These are phyloP conservation scores for Pelochelys cantorii DNA, from an alignment of 2,797 vertebrate genomes.

Conservation along the genomic window DNA sequence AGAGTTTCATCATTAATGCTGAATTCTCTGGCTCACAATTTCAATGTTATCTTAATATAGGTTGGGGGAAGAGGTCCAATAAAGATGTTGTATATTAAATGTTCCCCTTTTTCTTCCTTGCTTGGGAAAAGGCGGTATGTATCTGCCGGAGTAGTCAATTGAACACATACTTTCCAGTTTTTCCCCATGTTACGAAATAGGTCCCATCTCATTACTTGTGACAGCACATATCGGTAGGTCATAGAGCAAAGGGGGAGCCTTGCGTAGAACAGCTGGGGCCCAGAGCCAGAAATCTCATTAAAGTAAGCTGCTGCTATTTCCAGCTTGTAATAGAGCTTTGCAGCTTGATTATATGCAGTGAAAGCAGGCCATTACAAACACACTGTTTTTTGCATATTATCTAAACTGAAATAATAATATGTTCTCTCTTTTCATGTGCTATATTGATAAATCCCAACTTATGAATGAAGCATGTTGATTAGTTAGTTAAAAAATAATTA, in stretches of 20 bases:
- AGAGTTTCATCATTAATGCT: neutral
- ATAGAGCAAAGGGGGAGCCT: constrained; percentile 81
- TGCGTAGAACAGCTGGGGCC: constrained; percentile 84
- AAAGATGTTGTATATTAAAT: constrained; percentile 21
- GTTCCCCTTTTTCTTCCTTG: constrained; percentile 48
- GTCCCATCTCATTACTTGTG: constrained; percentile 81
- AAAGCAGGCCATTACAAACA: constrained; percentile 85
- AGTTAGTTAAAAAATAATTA: constrained; percentile 83
- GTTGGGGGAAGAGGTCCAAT: neutral
- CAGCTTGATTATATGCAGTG: constrained; percentile 87
- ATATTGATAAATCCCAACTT: constrained; percentile 83
- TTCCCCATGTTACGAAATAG: constrained; percentile 79
- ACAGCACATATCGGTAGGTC: constrained; percentile 81
- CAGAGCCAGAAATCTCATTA: constrained; percentile 89
- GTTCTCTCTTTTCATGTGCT: constrained; percentile 80
- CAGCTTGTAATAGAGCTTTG: constrained; percentile 88
- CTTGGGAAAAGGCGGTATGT: constrained; percentile 58
- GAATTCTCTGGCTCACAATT: constrained; percentile 31
- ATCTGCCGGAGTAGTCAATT: constrained; percentile 68
- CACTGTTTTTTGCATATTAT: constrained; percentile 80
- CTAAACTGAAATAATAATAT: constrained; percentile 84
- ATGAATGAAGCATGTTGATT: constrained; percentile 84
- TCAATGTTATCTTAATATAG: constrained; percentile 32
- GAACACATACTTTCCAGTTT: constrained; percentile 74
- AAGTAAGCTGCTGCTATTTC: constrained; percentile 91